These are phyloP conservation scores for Galerucella calmariensis DNA, from an alignment of 2,888 invertebrate species.

Conservation along the genomic window DNA sequence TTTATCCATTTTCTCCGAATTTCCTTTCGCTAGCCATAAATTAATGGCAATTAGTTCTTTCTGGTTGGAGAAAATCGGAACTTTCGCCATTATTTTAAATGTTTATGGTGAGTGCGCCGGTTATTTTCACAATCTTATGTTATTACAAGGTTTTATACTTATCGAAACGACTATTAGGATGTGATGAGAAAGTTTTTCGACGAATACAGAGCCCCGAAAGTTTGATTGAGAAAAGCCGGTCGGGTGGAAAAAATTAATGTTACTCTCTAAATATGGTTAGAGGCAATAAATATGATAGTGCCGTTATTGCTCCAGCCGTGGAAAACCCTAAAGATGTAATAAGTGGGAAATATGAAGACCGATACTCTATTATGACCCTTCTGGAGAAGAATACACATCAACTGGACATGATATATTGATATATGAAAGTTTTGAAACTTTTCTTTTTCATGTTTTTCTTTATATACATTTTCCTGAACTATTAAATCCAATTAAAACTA, in stretches of 20 bases:
- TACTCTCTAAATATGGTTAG: constrained; percentile 58
- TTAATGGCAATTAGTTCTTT: constrained; percentile 39
- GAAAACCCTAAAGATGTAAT: constrained; percentile 52
- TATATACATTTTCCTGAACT: background rate
- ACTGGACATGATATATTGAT: constrained; percentile 25
- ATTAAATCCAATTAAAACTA: too few species aligned
- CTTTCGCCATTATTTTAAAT: background rate
- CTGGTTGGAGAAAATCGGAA: constrained; percentile 10
- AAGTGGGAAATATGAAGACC: constrained; percentile 60
- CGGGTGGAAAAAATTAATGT: constrained; percentile 59
- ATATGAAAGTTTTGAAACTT: background rate
- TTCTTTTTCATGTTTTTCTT: background rate
- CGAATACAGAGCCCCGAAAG: background rate
- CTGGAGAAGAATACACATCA: constrained; percentile 29
- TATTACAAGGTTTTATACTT: background rate
- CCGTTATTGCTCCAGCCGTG: constrained; percentile 47
- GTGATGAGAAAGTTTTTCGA: background rate
- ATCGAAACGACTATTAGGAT: constrained; percentile 3
- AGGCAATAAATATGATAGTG: constrained; percentile 57
- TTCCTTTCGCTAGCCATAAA: constrained; percentile 38
- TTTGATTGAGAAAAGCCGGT: constrained; percentile 18
- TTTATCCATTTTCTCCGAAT: constrained; percentile 7
- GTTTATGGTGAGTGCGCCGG: constrained; percentile 7
- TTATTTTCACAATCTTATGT: constrained; percentile 10
- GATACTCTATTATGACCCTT: constrained; percentile 58